Evolutionary conservation across 1,140 invertebrate genomes (phyloP), one percentile per base, ranked within the genome.

Genomic region (Nebria ingens): DNA sequence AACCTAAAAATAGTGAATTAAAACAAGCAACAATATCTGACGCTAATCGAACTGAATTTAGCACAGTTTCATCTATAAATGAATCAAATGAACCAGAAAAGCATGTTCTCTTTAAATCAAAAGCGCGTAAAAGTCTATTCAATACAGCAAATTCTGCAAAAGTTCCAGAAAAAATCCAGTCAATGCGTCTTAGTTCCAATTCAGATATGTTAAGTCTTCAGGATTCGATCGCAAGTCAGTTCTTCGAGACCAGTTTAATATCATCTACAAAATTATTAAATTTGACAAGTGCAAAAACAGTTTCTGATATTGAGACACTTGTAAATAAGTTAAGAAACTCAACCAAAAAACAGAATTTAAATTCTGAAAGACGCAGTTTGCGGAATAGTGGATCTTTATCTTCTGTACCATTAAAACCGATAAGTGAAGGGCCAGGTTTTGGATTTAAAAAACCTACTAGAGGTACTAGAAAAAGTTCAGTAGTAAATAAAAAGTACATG

Each of bases 261-360:
- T 45, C 40, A 17, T 45, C 40, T 45, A 45, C 40, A 12, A 45
- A 45, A 45, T 45, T 45, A 45, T 4, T 11, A 45, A 45, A 45
- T 11, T 45, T 45, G 15, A 45, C 40, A 34, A 34, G 25, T 6
- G n/a, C 6, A 34, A 34, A 34, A 9, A 9, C 25, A 9, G n/a
- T n/a, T 6, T 6, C 6, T n/a, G 25, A 34, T 34, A 45, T 17
- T 45, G 9, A 45, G 17, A 17, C 17, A 45, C 3, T 4, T 12
- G 40, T 4, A 17, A 45, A 45, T 45, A 9, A 45, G 15, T 4
- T 12, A 45, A n/a, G n/a, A 34, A 34, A 34, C n/a, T 9, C 6
- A 34, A 34, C 25, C n/a, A 34, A 34, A 34, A 9, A 6, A 9
- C 25, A 34, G 25, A 34, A n/a, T 34, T 9, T 9, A 34, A 34